phyloP scores from a whole-genome alignment of 2,113 vertebrate species.

The Chaetops frenatus region DNA sequence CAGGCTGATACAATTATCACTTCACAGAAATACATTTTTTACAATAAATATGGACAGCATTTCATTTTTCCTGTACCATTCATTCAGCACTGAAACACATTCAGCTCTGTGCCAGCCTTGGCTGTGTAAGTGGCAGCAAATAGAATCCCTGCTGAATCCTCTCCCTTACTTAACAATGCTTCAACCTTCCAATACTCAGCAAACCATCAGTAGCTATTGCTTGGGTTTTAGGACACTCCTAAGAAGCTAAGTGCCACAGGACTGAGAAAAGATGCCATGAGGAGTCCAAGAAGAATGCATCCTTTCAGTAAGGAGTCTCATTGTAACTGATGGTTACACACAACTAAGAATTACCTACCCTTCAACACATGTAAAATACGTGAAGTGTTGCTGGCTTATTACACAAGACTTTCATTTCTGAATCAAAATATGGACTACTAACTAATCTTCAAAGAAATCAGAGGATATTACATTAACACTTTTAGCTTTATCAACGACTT shows the following conservation, averaged over 20 bases:
- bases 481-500: not conserved
- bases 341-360: not conserved
- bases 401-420: not conserved
- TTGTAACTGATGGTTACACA: not conserved
- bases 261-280: not conserved
- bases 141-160: not conserved
- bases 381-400: not conserved
- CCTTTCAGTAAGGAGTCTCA: not conserved
- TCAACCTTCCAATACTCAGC: not conserved
- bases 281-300: not conserved
- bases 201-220: not conserved
- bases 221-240: not conserved
- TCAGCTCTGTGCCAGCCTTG: not conserved
- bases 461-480: not conserved
- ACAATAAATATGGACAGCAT: not conserved
- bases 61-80: not conserved
- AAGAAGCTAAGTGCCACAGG: not conserved
- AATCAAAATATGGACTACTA: not conserved
- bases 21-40: not conserved
- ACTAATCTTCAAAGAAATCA: not conserved
- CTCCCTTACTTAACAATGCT: not conserved
- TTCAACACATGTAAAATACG: not conserved
- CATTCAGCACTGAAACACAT: not conserved
- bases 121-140: not conserved
- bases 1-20: not conserved